A percentile compares a stretch with the other conserved stretches of the same genome.
Evolutionary conservation across 2,888 invertebrate genomes (phyloP).

Genomic region (Dascillus cervinus): DNA sequence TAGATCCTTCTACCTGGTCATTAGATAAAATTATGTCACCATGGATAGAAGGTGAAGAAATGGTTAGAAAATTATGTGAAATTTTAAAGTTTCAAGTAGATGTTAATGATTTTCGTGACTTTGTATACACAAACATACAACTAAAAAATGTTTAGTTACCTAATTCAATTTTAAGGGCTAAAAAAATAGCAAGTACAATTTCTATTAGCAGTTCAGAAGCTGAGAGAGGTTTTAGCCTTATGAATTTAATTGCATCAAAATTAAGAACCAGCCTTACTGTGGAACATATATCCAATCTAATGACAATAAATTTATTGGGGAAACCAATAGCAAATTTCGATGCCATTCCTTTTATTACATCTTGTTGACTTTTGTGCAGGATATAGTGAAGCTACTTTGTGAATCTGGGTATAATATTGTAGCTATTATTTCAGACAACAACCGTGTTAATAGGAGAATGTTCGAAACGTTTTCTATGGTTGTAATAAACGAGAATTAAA

Average conservation of each 20-base stretch:
- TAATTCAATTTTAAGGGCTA: not conserved
- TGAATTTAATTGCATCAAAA: not conserved
- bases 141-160: not conserved
- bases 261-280: not conserved
- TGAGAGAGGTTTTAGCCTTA: not conserved
- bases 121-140: not conserved
- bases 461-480: too few relatives aligned
- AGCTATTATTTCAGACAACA: too few relatives aligned
- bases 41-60: not conserved
- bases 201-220: not conserved
- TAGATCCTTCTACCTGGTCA: not conserved
- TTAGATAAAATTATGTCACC: not conserved
- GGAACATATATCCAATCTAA: not conserved
- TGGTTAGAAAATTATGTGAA: not conserved
- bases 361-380: too few relatives aligned
- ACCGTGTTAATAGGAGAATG: too few relatives aligned
- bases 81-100: not conserved
- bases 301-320: not conserved
- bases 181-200: not conserved
- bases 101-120: not conserved
- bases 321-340: too few relatives aligned
- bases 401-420: too few relatives aligned
- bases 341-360: too few relatives aligned
- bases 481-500: too few relatives aligned
- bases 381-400: too few relatives aligned